Evolutionary conservation across 2,113 vertebrate species (phyloP), one percentile per base, ranked within the genome.

Genomic region (Vanacampus margaritifer): DNA sequence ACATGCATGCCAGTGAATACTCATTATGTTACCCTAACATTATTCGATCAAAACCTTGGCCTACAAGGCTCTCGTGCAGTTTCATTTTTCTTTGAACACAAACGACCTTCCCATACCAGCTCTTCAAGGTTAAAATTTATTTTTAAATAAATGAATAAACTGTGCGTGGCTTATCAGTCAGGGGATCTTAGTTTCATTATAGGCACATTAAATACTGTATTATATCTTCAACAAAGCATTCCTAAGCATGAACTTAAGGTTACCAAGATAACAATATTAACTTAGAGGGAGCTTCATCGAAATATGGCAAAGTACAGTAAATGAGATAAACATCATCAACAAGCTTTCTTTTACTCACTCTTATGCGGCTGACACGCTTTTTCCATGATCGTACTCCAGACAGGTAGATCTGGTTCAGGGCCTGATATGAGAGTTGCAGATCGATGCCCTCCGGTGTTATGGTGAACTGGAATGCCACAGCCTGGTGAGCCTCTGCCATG

Each of bases 401-500:
- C 64, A 90, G 85, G 86, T 91, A 95, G 87, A 96, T 91, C 72
- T 95, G 93, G 83, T 90, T 89, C 58, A 95, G 78, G 26, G 93
- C 91, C 6, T 92, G 89, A n/a, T 91, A 89, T 24, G 93, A 91
- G 45, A 95, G 86, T 28, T 88, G 93, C 66, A 92, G 87, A 43
- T 94, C 92, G 0, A 93, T 88, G 16, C 92, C 91, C 17, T 93
- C 93, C 0, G 92, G 90, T 0, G 92, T 93, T 76, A 94, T 92
- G 13, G 92, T 94, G 75, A 94, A 91, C 80, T 93, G 92, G 86
- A 95, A 95, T 0, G 92, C 92, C 65, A 93, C 94, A 0, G 95
- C 95, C 85, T 96, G 95, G 81, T 93, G 93, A 37, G 95, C 95
- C 72, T 96, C 95, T 0, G 95, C 95, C 95, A 96, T 96, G 1